phyloP scores from a whole-genome alignment of 2,113 vertebrate genomes.

The Pollimyrus isidori region DNA sequence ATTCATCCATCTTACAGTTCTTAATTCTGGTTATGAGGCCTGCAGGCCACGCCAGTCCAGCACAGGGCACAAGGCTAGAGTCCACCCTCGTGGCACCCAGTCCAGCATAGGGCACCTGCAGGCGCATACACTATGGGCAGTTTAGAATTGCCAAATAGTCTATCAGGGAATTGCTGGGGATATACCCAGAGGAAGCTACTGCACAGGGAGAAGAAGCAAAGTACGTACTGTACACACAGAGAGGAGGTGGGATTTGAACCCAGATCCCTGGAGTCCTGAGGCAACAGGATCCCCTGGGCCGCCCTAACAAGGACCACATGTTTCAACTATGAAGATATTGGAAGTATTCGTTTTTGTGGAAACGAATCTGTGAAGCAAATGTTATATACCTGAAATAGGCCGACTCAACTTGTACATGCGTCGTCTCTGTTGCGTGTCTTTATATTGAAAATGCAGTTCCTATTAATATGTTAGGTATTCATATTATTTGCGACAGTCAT shows the following conservation, averaged over 20 bases:
- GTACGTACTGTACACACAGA: background rate
- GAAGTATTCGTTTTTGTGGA: background rate
- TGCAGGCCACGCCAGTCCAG: too few relatives aligned
- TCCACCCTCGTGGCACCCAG: too few relatives aligned
- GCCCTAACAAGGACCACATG: background rate
- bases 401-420: background rate
- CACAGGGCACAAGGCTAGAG: too few relatives aligned
- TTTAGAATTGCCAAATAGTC: background rate
- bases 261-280: background rate
- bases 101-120: background rate
- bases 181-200: background rate
- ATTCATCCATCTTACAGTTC: background rate
- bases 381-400: background rate
- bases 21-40: background rate
- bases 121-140: background rate
- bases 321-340: background rate
- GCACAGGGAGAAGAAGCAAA: background rate
- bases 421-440: background rate
- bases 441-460: background rate
- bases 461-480: background rate
- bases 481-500: background rate
- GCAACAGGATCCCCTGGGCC: background rate
- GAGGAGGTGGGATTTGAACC: background rate
- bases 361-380: background rate
- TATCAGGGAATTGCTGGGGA: background rate